Evolutionary conservation across 2,797 vertebrate genomes (phyloP), one percentile per base, ranked within the genome.

Genomic region (Sebastiscus tertius): DNA sequence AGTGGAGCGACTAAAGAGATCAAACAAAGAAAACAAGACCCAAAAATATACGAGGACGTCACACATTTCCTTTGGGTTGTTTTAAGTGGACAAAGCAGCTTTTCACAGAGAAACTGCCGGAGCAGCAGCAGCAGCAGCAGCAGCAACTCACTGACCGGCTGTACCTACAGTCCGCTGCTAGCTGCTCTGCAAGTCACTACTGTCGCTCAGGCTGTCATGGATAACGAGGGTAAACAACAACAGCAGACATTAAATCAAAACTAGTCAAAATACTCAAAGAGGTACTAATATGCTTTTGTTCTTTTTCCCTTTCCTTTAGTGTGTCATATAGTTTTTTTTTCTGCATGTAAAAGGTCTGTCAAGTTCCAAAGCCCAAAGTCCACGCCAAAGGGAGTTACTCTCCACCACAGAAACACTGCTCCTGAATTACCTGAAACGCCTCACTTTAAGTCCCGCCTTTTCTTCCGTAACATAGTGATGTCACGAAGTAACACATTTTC

Each of bases 1-100:
- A 75, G 63, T 9, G n/a, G 24, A 67, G 55, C 26, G 56, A 55
- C n/a, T 39, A 27, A 64, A 52, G 56, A 65, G 36, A 65, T 79
- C 31, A 77, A 82, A 52, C 14, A n/a, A 71, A 63, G 39, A 76
- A 54, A 75, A 58, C 0, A 31, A 56, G 33, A 46, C 11, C 55
- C 24, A 34, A 7, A 60, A 71, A 64, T 46, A 75, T 16, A 75
- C 52, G 80, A 81, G 18, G 39, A 79, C 56, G 66, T 79, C 67
- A 72, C 65, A 64, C 76, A 82, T 81, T 89, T 82, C 33, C 66
- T 81, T 79, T 60, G 6, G 3, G 14, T 65, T 64, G 62, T 66
- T 82, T 65, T 36, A 55, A 33, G 67, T 11, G 29, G 77, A 91
- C 88, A 90, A 91, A 84, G 84, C 72, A 72, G 76, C 80, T 76